phyloP scores from a whole-genome alignment of 2,113 vertebrate genomes.

The Polypterus bichir region DNA sequence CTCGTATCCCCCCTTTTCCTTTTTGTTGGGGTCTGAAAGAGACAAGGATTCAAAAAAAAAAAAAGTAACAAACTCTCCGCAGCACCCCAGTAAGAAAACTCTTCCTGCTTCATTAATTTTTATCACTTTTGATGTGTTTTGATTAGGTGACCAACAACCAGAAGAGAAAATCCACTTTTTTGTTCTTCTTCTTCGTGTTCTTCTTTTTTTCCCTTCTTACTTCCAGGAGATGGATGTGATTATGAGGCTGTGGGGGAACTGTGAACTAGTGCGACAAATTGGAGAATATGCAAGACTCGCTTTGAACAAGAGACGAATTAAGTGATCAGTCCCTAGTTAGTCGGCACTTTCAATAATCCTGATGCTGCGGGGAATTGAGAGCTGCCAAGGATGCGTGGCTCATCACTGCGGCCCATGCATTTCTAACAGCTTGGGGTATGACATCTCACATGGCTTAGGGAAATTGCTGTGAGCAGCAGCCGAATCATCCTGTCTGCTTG shows the following conservation, averaged over 20 bases:
- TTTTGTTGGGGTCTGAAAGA: neutral
- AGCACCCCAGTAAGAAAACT: conserved; percentile 12
- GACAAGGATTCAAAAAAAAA: neutral
- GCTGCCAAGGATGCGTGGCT: conserved; percentile 43
- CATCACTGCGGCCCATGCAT: conserved; percentile 46
- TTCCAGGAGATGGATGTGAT: conserved; percentile 40
- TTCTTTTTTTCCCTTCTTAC: conserved; percentile 18
- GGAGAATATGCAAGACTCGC: conserved; percentile 44
- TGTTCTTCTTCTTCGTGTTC: conserved; percentile 16
- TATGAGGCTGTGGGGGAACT: conserved; percentile 51
- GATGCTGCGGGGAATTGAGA: conserved; percentile 57
- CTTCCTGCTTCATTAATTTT: conserved; percentile 32
- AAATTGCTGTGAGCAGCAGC: conserved; percentile 79
- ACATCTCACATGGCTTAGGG: conserved; percentile 68
- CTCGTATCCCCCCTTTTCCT: too few relatives aligned
- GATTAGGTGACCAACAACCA: conserved; percentile 28
- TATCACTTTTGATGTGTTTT: conserved; percentile 31
- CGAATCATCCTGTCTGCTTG: conserved; percentile 64
- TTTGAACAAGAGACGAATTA: conserved; percentile 62
- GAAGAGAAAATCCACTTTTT: conserved; percentile 14
- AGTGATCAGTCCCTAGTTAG: conserved; percentile 62
- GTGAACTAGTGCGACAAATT: conserved; percentile 53
- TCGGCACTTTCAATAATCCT: conserved; percentile 61
- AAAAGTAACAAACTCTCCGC: neutral
- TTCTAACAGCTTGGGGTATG: conserved; percentile 74